Evolutionary conservation across 2,113 vertebrate species (phyloP).

Genomic region (Silurus meridionalis): DNA sequence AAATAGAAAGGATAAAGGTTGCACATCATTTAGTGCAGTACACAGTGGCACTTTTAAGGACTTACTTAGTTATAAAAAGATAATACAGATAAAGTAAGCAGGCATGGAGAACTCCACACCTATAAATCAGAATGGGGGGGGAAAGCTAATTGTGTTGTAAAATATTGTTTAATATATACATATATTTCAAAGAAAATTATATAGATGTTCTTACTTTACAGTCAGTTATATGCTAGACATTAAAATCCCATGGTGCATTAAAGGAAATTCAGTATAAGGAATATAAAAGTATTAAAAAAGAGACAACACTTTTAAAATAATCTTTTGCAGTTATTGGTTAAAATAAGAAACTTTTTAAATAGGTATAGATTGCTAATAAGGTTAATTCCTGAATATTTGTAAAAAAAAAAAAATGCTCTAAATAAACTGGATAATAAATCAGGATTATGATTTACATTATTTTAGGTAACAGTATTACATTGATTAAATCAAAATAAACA

Average conservation of each 20-base stretch:
- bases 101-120: background rate
- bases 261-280: background rate
- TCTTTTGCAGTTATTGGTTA: background rate
- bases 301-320: background rate
- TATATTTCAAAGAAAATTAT: background rate
- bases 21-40: slow-evolving; percentile 13
- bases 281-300: background rate
- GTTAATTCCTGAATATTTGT: background rate
- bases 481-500: background rate
- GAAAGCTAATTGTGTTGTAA: background rate
- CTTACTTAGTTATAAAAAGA: background rate
- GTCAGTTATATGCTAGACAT: slow-evolving; percentile 5
- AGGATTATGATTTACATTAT: background rate
- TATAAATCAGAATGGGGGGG: background rate
- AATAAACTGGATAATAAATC: background rate
- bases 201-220: slow-evolving; percentile 21
- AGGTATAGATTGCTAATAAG: background rate
- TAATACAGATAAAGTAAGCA: background rate
- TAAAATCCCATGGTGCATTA: background rate
- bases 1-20: slow-evolving; percentile 45
- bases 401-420: background rate
- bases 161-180: slow-evolving; percentile 40
- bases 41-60: slow-evolving; percentile 25
- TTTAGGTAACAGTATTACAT: background rate
- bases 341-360: background rate